Evolutionary conservation across 2,888 invertebrate genomes (phyloP).

Genomic region (Capitulum mitella): DNA sequence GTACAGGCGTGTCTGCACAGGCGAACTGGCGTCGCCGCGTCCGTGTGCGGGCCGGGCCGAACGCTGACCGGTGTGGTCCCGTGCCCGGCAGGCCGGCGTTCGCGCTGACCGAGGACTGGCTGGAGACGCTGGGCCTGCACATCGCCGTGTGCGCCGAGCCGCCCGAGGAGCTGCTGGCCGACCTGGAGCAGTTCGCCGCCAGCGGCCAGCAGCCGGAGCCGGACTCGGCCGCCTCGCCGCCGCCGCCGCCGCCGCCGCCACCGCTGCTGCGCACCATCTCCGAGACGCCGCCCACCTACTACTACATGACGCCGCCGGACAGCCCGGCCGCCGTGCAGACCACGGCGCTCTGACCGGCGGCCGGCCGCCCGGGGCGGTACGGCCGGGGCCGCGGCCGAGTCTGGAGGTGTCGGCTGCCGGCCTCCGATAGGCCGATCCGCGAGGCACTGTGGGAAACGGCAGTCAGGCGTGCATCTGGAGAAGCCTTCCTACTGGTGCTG

Average conservation of each 20-base stretch:
- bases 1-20: too few species aligned
- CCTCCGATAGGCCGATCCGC: too few species aligned
- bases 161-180: not conserved
- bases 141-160: not conserved
- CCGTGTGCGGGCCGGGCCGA: too few species aligned
- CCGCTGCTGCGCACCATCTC: slow-evolving; percentile 39
- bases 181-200: slow-evolving; percentile 3
- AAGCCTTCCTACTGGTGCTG: too few species aligned
- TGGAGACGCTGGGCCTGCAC: slow-evolving; percentile 2
- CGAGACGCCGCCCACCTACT: slow-evolving; percentile 36
- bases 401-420: too few species aligned
- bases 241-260: slow-evolving; percentile 36
- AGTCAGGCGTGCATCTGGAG: too few species aligned
- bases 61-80: too few species aligned
- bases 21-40: too few species aligned
- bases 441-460: too few species aligned
- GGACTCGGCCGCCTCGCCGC: slow-evolving; percentile 37
- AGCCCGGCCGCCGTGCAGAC: not conserved
- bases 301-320: slow-evolving; percentile 28
- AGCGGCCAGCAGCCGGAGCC: slow-evolving; percentile 35
- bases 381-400: too few species aligned
- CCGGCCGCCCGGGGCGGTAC: too few species aligned
- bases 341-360: not conserved
- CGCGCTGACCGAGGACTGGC: slow-evolving; percentile 28
- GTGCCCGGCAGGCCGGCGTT: slow-evolving; percentile 44